These are phyloP conservation scores for Meandrusa payeni DNA, from an alignment of 2,888 invertebrate species.

Conservation along the genomic window DNA sequence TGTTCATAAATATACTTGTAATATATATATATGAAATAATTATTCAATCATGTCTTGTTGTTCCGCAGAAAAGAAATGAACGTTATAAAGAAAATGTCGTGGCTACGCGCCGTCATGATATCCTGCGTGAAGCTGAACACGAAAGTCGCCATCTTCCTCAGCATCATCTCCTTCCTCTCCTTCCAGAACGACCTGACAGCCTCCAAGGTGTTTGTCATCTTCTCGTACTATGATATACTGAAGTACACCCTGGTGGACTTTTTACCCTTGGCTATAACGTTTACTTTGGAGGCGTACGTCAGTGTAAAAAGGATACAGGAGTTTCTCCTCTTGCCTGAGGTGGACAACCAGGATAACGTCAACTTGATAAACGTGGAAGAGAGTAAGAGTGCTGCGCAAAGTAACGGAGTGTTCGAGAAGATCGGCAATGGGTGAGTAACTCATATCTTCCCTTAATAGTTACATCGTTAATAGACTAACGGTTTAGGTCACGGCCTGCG, in stretches of 20 bases:
- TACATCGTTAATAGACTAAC: no score
- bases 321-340: slow-evolving; percentile 75
- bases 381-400: slow-evolving; percentile 37
- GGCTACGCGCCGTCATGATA: slow-evolving; percentile 84
- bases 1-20: no score
- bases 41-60: slow-evolving; percentile 29
- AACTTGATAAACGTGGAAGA: slow-evolving; percentile 57
- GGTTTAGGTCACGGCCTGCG: no score
- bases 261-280: slow-evolving; percentile 89
- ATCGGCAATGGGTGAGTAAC: slow-evolving; percentile 67
- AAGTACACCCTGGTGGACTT: slow-evolving; percentile 90
- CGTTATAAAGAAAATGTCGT: slow-evolving; percentile 83
- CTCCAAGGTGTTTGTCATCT: slow-evolving; percentile 88
- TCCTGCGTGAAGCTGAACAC: slow-evolving; percentile 89
- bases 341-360: slow-evolving; percentile 56
- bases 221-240: slow-evolving; percentile 90
- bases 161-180: slow-evolving; percentile 85
- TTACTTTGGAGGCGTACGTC: slow-evolving; percentile 87
- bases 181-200: slow-evolving; percentile 85
- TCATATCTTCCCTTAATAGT: no score
- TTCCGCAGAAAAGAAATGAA: slow-evolving; percentile 83
- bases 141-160: slow-evolving; percentile 88
- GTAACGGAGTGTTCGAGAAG: slow-evolving; percentile 64
- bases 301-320: slow-evolving; percentile 86
- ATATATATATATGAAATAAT: no score